Evolutionary conservation across 2,888 invertebrate genomes (phyloP).

Genomic region (Dioctria linearis): DNA sequence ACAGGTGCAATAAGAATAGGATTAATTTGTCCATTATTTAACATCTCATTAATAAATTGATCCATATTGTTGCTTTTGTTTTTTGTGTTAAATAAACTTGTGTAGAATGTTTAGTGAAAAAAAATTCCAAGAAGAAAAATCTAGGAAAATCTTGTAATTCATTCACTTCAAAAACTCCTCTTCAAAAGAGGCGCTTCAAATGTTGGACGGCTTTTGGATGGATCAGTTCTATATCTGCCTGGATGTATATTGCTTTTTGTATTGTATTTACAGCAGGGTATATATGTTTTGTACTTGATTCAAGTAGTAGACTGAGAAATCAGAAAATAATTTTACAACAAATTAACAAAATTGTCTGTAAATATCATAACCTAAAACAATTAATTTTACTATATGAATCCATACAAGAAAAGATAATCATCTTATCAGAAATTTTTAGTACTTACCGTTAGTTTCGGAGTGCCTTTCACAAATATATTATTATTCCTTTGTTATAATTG

Average conservation of each 20-base stretch:
- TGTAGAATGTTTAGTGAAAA: background rate
- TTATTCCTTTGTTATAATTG: background rate
- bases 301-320: no score
- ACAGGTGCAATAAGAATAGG: conserved; percentile 51
- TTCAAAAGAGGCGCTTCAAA: background rate
- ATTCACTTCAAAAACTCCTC: conserved; percentile 1
- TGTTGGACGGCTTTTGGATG: background rate
- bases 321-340: no score
- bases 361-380: no score
- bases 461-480: background rate
- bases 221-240: background rate
- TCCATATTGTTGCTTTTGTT: background rate
- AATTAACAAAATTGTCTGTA: no score
- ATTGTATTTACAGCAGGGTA: no score
- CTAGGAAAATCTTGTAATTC: background rate
- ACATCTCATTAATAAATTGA: conserved; percentile 32
- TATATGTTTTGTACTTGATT: no score
- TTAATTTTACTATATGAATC: no score
- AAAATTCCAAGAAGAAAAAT: background rate
- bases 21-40: conserved; percentile 14
- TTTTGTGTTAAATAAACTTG: no score
- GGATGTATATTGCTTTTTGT: background rate
- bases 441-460: no score
- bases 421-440: no score
- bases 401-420: no score